Evolutionary conservation across 2,888 invertebrate genomes (phyloP).

Genomic region (Bimastos eiseni): DNA sequence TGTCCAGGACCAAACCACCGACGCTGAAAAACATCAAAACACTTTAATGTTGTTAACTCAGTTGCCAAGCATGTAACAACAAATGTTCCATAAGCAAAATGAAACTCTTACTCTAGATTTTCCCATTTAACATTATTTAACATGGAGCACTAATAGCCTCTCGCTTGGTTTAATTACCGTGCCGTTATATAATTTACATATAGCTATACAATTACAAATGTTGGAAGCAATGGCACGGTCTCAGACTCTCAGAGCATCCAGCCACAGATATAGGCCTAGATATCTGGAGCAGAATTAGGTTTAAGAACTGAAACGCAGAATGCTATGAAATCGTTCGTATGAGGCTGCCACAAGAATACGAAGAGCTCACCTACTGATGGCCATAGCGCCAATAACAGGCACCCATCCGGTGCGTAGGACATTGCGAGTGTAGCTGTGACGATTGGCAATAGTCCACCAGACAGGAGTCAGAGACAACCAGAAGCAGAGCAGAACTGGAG

Average conservation of each 20-base stretch:
- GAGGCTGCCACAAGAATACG: neutral
- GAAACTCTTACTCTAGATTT: too few species aligned
- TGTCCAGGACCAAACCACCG: slow-evolving; percentile 46
- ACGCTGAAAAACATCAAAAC: slow-evolving; percentile 37
- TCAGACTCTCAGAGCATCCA: too few species aligned
- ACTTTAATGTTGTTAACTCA: neutral
- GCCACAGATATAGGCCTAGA: too few species aligned
- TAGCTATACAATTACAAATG: too few species aligned
- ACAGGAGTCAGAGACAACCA: slow-evolving; percentile 77
- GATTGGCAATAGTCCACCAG: slow-evolving; percentile 79
- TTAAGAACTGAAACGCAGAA: too few species aligned
- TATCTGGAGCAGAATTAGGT: neutral
- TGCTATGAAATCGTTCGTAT: too few species aligned
- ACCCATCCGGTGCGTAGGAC: slow-evolving; percentile 86
- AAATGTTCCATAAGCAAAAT: neutral
- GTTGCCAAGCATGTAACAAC: neutral
- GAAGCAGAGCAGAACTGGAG: slow-evolving; percentile 69
- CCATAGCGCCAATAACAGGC: slow-evolving; percentile 87
- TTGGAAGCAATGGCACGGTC: too few species aligned
- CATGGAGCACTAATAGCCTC: too few species aligned
- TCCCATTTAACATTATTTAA: too few species aligned
- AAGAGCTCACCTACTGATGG: slow-evolving; percentile 79
- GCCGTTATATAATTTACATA: too few species aligned
- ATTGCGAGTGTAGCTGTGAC: slow-evolving; percentile 78
- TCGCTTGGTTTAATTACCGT: too few species aligned